Conservation (phyloP, 1,140 invertebrate species). For the Drosophila parvula region DNA sequence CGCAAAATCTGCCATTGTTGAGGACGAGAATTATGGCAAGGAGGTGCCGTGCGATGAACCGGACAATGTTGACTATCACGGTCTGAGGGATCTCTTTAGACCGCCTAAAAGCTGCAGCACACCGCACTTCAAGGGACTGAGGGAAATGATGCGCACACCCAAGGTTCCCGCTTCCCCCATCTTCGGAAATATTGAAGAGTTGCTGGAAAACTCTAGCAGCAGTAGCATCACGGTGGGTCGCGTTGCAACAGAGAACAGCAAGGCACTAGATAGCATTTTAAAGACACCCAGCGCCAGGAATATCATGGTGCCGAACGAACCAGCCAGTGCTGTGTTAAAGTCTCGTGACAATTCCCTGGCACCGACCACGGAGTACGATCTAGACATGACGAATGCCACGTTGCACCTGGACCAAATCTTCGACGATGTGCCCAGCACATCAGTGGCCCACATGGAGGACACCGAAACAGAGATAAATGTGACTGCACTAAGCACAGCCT, state of each 20-base stretch:
- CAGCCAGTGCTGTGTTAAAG: slow-evolving; percentile 65
- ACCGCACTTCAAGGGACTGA: slow-evolving; percentile 63
- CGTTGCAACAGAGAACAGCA: slow-evolving; percentile 2
- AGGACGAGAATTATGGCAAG: slow-evolving; percentile 64
- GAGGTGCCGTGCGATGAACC: slow-evolving; percentile 47
- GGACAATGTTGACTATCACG: slow-evolving; percentile 62
- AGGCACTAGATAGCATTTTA: slow-evolving; percentile 49
- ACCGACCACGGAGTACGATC: slow-evolving; percentile 66
- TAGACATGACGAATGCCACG: slow-evolving; percentile 54
- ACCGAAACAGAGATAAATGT: slow-evolving; percentile 63
- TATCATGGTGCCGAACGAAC: slow-evolving; percentile 74
- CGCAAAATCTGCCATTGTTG: neutral
- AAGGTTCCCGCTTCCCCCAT: slow-evolving; percentile 59
- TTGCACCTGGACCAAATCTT: slow-evolving; percentile 68
- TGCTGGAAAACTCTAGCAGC: slow-evolving; percentile 47
- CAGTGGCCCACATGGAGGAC: slow-evolving; percentile 32
- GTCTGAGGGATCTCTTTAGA: slow-evolving; percentile 59
- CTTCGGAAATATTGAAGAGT: slow-evolving; percentile 62
- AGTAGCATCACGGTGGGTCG: slow-evolving; percentile 5
- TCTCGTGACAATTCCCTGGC: slow-evolving; percentile 15
- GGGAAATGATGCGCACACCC: slow-evolving; percentile 66
- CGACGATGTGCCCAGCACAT: slow-evolving; percentile 59
- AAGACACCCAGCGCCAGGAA: slow-evolving; percentile 73
- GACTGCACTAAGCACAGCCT: slow-evolving; percentile 19
- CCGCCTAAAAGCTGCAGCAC: slow-evolving; percentile 72